phyloP scores from a whole-genome alignment of 2,797 vertebrate genomes.

The Aselliscus stoliczkanus region DNA sequence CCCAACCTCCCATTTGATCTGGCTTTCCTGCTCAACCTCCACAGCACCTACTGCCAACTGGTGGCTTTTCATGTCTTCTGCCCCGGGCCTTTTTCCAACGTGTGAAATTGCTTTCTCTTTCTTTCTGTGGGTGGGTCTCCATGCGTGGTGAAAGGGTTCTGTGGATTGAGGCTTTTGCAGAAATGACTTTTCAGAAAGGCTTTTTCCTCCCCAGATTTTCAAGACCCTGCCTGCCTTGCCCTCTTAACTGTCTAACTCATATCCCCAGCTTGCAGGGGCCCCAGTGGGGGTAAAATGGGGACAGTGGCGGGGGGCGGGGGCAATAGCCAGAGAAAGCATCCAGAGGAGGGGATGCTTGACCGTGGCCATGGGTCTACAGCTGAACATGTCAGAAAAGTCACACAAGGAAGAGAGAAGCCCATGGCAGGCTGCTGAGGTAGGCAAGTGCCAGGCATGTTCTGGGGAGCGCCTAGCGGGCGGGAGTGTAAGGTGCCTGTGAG shows the following conservation, averaged over 20 bases:
- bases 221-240: fast-evolving
- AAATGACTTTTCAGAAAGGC: constrained; percentile 76
- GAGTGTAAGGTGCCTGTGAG: fast-evolving
- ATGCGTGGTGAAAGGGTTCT: constrained; percentile 19
- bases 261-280: neutral
- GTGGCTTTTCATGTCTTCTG: constrained; percentile 80
- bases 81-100: constrained; percentile 79
- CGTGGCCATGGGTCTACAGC: neutral
- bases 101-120: constrained; percentile 76
- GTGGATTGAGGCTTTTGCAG: neutral
- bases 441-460: neutral
- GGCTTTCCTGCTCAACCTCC: constrained; percentile 76
- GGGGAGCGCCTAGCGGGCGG: neutral
- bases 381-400: neutral
- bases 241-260: neutral
- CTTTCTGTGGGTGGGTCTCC: constrained; percentile 75
- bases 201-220: neutral
- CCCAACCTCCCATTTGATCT: constrained; percentile 74
- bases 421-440: neutral
- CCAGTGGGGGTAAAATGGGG: neutral
- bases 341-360: neutral
- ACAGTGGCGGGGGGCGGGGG: fast-evolving
- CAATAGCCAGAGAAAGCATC: neutral
- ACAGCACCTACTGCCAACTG: constrained; percentile 74
- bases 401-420: neutral